Base-by-base conservation (phyloP, 2,888 invertebrate genomes). In the Omphaloscelis lunosa region DNA sequence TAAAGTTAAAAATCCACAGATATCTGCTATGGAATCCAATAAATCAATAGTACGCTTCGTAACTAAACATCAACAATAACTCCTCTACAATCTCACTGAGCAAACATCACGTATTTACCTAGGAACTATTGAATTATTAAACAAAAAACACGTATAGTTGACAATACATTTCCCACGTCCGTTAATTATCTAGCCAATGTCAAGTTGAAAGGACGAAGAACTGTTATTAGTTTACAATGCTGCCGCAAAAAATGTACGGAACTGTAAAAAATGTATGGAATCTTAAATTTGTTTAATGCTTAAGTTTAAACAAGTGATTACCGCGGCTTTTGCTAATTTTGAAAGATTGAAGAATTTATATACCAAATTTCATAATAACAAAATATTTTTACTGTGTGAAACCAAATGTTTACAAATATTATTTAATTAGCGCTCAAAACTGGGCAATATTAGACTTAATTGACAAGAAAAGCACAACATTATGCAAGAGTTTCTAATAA, bases 121-220 rank as follows among this genome's bases (percentile, higher is more conserved):
- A 76, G 27, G 34, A 73, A 77, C 78, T 70, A 80, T 70, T 67
- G 65, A 80, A 75, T 81, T 63, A 74, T 70, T 23, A 69, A 73
- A 79, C 59, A 79, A 69, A 84, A 76, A 39, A 69, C 80, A 82
- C 70, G 68, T 74, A 71, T 51, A 48, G 69, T 78, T 67, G 69
- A 82, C 80, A 81, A 87, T 76, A 70, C 66, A 58, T 56, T 86
- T 87, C 89, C 87, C 87, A 87, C 87, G 89, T 77, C 72, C 66
- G 53, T 58, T 68, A 77, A 77, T 84, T 79, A 85, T 72, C 34
- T 45, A 65, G 56, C 79, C 86, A 86, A 86, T 88, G 86, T 86
- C 88, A 86, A 86, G 85, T 77, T 85, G 69, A 81, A 78, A 71
- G 74, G 62, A 74, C 78, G 62, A 73, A 71, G 67, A 61, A 65